Conservation (phyloP, 1,140 invertebrate genomes). For the Neelides sp. region DNA sequence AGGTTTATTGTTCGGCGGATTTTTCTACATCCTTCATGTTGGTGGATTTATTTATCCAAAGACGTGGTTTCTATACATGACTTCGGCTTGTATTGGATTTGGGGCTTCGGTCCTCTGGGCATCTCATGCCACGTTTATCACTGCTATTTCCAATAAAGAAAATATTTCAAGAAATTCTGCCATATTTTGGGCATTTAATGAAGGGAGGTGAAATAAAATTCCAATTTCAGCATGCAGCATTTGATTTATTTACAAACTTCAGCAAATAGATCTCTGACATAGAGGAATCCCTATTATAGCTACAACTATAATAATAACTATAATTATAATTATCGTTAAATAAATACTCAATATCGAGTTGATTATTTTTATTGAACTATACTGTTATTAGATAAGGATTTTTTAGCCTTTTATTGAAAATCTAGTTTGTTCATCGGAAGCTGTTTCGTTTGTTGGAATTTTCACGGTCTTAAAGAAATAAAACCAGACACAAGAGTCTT, state of each 20-base stretch:
- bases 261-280: constrained; percentile 13
- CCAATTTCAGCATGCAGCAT: too few relatives aligned
- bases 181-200: constrained; percentile 88
- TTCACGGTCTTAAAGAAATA: constrained; percentile 59
- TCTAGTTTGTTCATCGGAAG: constrained; percentile 85
- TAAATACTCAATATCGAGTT: too few relatives aligned
- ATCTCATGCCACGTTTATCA: constrained; percentile 85
- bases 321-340: too few relatives aligned
- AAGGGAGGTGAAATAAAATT: constrained; percentile 76
- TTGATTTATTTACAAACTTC: too few relatives aligned
- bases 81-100: constrained; percentile 69
- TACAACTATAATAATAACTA: too few relatives aligned
- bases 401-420: too few relatives aligned
- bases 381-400: too few relatives aligned
- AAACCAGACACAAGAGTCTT: constrained; percentile 50
- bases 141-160: constrained; percentile 67
- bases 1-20: constrained; percentile 63
- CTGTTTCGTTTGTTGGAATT: constrained; percentile 80
- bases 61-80: constrained; percentile 65
- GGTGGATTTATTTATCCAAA: constrained; percentile 68
- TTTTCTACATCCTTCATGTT: constrained; percentile 39
- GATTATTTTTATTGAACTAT: too few relatives aligned
- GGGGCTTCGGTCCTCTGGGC: constrained; percentile 63
- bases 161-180: constrained; percentile 89
- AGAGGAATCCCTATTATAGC: too few relatives aligned